Conservation (phyloP, 2,797 vertebrate species). For the Orestias chungarensis region DNA sequence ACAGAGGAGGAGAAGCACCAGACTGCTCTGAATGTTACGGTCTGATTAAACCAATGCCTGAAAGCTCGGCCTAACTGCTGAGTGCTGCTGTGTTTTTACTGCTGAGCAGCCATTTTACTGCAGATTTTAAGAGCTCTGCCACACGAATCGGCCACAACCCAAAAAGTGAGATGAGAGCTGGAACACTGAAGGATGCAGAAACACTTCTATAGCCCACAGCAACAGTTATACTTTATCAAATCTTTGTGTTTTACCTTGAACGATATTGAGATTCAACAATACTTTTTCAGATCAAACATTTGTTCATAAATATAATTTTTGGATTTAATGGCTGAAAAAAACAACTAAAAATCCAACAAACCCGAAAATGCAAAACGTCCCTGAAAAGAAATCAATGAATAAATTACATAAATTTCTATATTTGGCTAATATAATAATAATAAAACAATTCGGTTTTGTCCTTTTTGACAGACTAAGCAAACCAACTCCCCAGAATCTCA, state of each 20-base stretch:
- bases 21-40: neutral
- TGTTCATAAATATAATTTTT: neutral
- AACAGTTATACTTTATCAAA: neutral
- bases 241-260: neutral
- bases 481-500: neutral
- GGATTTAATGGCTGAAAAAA: neutral
- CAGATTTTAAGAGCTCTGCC: neutral
- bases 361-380: neutral
- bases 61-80: neutral
- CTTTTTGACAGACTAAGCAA: neutral
- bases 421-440: neutral
- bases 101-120: neutral
- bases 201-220: neutral
- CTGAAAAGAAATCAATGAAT: neutral
- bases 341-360: neutral
- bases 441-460: neutral
- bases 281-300: neutral
- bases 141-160: neutral
- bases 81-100: neutral
- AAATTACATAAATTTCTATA: neutral
- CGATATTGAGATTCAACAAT: neutral
- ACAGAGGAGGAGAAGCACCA: neutral
- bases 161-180: neutral
- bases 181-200: neutral
- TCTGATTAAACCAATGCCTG: slow-evolving; percentile 1